phyloP scores from a whole-genome alignment of 2,888 invertebrate genomes.

The Catocala sponsa region DNA sequence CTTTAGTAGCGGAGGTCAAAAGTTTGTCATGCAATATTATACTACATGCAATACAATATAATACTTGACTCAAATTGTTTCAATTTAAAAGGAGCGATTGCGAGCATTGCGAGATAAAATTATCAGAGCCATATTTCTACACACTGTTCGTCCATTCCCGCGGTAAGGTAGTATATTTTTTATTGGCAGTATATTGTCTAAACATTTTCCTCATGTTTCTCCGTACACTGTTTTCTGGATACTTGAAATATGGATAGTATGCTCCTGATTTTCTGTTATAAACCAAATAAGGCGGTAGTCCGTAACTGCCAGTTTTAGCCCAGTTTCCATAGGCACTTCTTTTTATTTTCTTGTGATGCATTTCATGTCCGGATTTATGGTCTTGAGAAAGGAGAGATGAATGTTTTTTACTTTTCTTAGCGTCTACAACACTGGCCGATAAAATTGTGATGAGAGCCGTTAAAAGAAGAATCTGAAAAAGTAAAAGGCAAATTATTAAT shows the following conservation, averaged over 20 bases:
- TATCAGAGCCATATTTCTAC: background rate
- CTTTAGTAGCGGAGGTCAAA: too few species aligned
- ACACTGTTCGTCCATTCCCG: conserved; percentile 7
- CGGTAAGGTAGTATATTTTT: conserved; percentile 16
- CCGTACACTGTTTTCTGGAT: conserved; percentile 62
- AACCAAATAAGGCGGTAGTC: conserved; percentile 75
- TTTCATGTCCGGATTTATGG: conserved; percentile 9
- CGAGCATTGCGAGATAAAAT: too few species aligned
- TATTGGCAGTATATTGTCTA: conserved; percentile 11
- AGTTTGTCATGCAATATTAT: too few species aligned
- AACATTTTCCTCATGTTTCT: conserved; percentile 48
- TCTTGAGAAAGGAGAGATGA: background rate
- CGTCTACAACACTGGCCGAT: conserved; percentile 21
- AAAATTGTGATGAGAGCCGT: conserved; percentile 34
- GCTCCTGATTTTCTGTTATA: conserved; percentile 75
- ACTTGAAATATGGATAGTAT: conserved; percentile 76
- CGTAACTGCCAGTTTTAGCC: conserved; percentile 51
- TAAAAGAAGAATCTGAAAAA: conserved; percentile 55
- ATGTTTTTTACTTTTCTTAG: conserved; percentile 33
- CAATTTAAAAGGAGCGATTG: too few species aligned
- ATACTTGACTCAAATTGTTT: too few species aligned
- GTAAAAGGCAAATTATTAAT: too few species aligned
- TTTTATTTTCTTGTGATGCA: conserved; percentile 51
- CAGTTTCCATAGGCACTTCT: conserved; percentile 60
- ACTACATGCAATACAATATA: too few species aligned